Base-by-base conservation (phyloP, 2,888 invertebrate genomes). In the Crossocerus cetratus region DNA sequence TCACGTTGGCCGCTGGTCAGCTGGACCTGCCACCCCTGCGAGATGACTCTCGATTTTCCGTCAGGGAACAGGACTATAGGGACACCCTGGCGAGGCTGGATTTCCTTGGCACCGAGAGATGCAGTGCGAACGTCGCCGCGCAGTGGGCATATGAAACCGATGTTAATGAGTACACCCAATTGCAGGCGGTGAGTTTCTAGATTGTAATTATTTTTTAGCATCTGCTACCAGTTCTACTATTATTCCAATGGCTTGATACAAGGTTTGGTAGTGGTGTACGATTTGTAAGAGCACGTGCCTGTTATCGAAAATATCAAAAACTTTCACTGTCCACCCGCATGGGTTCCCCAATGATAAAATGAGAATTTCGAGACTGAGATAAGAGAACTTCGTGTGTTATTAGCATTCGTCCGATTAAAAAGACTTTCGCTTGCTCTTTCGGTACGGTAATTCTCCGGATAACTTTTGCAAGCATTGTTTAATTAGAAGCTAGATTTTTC, bases 101-200 rank as follows among this genome's bases (percentile, higher is more conserved):
- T 87, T 93, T 94, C 42, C 93, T 95, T 84, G 94, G 96, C 11
- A 94, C 96, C 0, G 94, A 95, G 87, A 95, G 96, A 89, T 97
- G 96, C 86, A 95, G 95, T 0, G 94, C 94, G 62, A 96, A 96
- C 89, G 96, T 97, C n/a, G 95, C 94, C 0, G 95, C 96, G 0
- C 97, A 97, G 86, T 97, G 97, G 97, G 94, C 95, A 88, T 97
- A 96, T 86, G 96, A 97, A 90, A 96, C 96, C 3, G 95, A 96
- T 86, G 96, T 96, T 49, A 96, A 96, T 90, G 95, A 96, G 88
- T 94, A 92, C 58, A 95, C 95, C 0, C 96, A 97, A 90, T 91
- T 95, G 81, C 94, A 95, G 85, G 96, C 96, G 89, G 97, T 96
- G 90, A 95, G 96, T 94, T 18, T 3, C 1, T 5, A 32, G 32